Evolutionary conservation across 2,888 invertebrate species (phyloP).

Genomic region (Choreutis nemorana): DNA sequence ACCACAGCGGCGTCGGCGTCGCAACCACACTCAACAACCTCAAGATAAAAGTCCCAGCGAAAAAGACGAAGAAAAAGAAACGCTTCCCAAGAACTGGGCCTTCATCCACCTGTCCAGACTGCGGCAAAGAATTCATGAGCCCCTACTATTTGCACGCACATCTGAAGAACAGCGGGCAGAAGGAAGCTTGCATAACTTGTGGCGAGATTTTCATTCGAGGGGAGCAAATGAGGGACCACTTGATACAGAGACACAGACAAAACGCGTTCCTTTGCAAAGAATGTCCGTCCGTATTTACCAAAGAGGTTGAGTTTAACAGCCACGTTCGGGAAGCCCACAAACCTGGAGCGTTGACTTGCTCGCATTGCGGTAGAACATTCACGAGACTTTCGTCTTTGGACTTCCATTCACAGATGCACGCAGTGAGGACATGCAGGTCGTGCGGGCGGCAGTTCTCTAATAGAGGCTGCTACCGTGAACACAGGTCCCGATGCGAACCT

Average conservation of each 20-base stretch:
- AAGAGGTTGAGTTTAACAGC: conserved; percentile 20
- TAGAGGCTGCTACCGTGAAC: conserved; percentile 43
- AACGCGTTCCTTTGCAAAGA: conserved; percentile 23
- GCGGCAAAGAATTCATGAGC: conserved; percentile 35
- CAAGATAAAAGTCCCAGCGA: conserved; percentile 18
- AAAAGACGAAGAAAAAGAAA: conserved; percentile 18
- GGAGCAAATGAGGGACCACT: conserved; percentile 29
- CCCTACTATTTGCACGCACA: conserved; percentile 39
- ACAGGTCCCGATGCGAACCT: conserved; percentile 43
- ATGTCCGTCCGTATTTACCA: conserved; percentile 32
- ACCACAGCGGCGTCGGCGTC: conserved; percentile 26
- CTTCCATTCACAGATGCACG: conserved; percentile 43
- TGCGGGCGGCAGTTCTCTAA: conserved; percentile 47
- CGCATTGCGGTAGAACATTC: conserved; percentile 41
- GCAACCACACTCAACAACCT: conserved; percentile 26
- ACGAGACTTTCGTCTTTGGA: conserved; percentile 33
- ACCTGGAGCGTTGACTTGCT: conserved; percentile 28
- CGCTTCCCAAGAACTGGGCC: conserved; percentile 27
- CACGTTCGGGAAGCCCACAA: conserved; percentile 32
- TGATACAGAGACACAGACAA: conserved; percentile 26
- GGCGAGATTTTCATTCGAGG: conserved; percentile 31
- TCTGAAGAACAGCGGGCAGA: conserved; percentile 43
- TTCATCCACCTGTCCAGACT: conserved; percentile 34
- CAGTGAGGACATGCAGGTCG: conserved; percentile 38
- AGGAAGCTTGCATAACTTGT: conserved; percentile 39